Base-by-base conservation (phyloP, 2,113 vertebrate genomes). In the Parus major region DNA sequence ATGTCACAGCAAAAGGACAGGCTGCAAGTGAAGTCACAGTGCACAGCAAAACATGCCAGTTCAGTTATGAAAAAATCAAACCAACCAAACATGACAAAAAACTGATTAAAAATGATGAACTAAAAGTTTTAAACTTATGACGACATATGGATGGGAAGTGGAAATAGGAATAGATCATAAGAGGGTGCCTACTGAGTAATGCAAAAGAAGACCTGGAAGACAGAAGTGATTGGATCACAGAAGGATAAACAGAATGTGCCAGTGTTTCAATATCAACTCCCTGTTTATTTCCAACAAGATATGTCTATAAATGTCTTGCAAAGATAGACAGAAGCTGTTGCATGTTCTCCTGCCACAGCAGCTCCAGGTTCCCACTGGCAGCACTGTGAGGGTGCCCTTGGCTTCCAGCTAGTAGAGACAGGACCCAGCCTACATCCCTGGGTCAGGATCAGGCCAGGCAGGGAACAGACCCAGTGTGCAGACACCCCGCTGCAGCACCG, bases 401-500 rank as follows among this genome's bases (percentile, higher is more conserved):
- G 52, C 52, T 55, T 11, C 17, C n/a, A 0, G 3, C 39, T 28
- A 1, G n/a, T 0, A 29, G 39, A 39, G 55, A 10, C 28, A n/a
- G 66, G 57, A 60, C 18, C 22, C 41, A 71, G 53, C 22, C 36
- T 15, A 5, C 0, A 0, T 10, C 14, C 46, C 39, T 7, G 68
- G 19, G 18, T 12, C 15, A 50, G 5, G 28, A 50, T 12, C 9
- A 18, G 77, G 60, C 41, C 31, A 28, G 69, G 64, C 86, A 52
- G 73, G 60, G 70, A 70, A 10, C 5, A 81, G 39, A 9, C 29
- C 17, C 25, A 0, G 1, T 2, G 42, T 31, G 81, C 68, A 61
- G 80, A 12, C 25, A 65, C 20, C 27, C 21, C 61, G 17, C 24
- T 28, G 60, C 64, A 50, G 59, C 60, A 33, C 60, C 9, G 7